phyloP scores from a whole-genome alignment of 2,797 vertebrate species.

The Sebastes kiyomatsui region DNA sequence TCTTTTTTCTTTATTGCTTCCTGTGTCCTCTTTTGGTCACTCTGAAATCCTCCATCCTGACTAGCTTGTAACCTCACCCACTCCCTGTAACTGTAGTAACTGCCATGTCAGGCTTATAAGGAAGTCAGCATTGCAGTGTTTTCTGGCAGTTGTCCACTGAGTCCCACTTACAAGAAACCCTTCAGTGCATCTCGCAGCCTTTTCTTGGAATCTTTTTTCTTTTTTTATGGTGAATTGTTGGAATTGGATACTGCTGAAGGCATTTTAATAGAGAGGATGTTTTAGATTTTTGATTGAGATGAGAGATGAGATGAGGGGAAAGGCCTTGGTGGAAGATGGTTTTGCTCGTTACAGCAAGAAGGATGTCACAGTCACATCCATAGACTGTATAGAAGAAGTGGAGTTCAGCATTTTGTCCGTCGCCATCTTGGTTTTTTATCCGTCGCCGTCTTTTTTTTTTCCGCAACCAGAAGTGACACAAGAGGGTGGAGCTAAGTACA shows the following conservation, averaged over 20 bases:
- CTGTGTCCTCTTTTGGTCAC: constrained; percentile 52
- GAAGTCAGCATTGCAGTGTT: constrained; percentile 74
- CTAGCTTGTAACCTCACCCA: constrained; percentile 77
- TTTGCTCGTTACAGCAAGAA: neutral
- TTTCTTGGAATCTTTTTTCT: constrained; percentile 2
- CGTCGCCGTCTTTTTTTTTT: too few relatives aligned
- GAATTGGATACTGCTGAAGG: constrained; percentile 5
- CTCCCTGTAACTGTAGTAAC: constrained; percentile 78
- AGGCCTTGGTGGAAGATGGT: neutral
- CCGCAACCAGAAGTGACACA: too few relatives aligned
- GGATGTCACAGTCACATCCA: neutral
- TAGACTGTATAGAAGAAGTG: neutral
- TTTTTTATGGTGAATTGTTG: constrained; percentile 3
- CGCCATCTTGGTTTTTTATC: too few relatives aligned
- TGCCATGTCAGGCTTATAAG: constrained; percentile 76
- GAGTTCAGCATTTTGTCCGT: too few relatives aligned
- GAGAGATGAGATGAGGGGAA: neutral
- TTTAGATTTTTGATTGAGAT: constrained; percentile 7
- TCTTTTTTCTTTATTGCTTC: neutral
- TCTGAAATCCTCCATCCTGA: constrained; percentile 65
- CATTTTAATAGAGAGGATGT: constrained; percentile 10
- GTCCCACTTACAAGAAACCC: constrained; percentile 51
- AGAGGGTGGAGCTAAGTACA: too few relatives aligned
- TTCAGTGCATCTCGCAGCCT: constrained; percentile 41
- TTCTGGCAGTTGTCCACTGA: constrained; percentile 74